phyloP scores from a whole-genome alignment of 2,113 vertebrate species.

The Sapajus apella region DNA sequence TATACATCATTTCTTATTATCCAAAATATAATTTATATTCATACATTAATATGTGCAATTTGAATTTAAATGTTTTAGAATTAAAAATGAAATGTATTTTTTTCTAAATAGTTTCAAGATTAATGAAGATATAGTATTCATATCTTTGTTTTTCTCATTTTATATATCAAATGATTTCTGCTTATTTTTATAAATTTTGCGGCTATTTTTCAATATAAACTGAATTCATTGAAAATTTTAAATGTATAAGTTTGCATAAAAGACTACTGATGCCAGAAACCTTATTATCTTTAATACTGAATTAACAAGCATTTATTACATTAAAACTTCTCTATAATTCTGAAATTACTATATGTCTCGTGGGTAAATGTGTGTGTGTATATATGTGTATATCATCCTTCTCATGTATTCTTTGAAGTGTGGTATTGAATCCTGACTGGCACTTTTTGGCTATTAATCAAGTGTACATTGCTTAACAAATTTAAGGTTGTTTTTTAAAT shows the following conservation, averaged over 20 bases:
- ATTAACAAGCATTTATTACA: neutral
- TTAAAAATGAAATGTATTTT: neutral
- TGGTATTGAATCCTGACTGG: slow-evolving; percentile 45
- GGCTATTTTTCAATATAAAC: neutral
- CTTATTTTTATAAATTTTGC: neutral
- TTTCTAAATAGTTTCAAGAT: neutral
- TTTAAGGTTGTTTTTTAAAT: neutral
- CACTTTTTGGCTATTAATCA: slow-evolving; percentile 63
- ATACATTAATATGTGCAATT: neutral
- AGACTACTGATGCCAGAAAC: neutral
- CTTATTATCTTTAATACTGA: slow-evolving; percentile 3
- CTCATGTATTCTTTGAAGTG: slow-evolving; percentile 53
- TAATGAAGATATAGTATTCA: neutral
- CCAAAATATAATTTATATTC: neutral
- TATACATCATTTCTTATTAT: neutral
- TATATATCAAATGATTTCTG: neutral
- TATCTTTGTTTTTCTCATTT: slow-evolving; percentile 24
- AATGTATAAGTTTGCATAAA: neutral
- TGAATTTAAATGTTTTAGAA: slow-evolving; percentile 41
- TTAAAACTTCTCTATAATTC: slow-evolving; percentile 1
- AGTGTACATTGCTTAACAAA: slow-evolving; percentile 67
- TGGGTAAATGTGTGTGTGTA: slow-evolving; percentile 26
- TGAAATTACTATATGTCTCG: slow-evolving; percentile 14
- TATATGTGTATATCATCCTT: neutral
- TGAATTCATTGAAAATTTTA: slow-evolving; percentile 26